Percentiles rank a stretch among this genome's conserved stretches.
phyloP scores from a whole-genome alignment of 2,888 invertebrate species.

The Cheilosia variabilis region DNA sequence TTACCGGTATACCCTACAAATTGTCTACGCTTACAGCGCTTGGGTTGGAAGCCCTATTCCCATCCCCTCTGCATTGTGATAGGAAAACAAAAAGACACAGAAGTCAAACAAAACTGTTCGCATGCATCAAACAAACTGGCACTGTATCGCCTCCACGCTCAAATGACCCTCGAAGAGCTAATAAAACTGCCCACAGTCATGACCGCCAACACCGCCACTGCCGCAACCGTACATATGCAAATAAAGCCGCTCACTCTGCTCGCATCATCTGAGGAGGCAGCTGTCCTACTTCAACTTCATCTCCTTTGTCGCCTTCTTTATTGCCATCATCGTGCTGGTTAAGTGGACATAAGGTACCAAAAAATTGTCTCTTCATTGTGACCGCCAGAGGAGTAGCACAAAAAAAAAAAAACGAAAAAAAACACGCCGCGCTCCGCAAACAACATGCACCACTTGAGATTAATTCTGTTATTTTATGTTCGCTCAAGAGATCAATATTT shows the following conservation, averaged over 20 bases:
- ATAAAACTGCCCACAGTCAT: constrained; percentile 65
- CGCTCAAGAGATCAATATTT: constrained; percentile 73
- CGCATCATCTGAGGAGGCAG: constrained; percentile 26
- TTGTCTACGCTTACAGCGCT: neutral
- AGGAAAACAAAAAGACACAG: constrained; percentile 34
- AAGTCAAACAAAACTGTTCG: constrained; percentile 64
- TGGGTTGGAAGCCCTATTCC: neutral
- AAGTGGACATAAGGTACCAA: constrained; percentile 75
- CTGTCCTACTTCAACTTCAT: constrained; percentile 65
- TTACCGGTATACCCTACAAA: neutral
- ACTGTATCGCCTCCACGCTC: constrained; percentile 63
- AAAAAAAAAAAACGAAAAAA: constrained; percentile 45
- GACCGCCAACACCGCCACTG: constrained; percentile 28
- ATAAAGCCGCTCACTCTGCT: constrained; percentile 45
- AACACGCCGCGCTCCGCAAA: constrained; percentile 65
- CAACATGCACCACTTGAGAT: constrained; percentile 74
- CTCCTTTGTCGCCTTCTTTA: constrained; percentile 75
- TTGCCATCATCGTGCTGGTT: constrained; percentile 74
- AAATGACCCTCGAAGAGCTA: constrained; percentile 67
- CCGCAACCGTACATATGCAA: constrained; percentile 68
- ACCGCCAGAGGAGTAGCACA: constrained; percentile 32
- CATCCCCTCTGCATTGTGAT: neutral
- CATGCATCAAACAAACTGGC: constrained; percentile 59
- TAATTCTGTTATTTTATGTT: constrained; percentile 76
- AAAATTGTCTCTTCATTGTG: constrained; percentile 73